These are phyloP conservation scores for Hydraecia micacea DNA, from an alignment of 2,888 invertebrate species.

Conservation along the genomic window DNA sequence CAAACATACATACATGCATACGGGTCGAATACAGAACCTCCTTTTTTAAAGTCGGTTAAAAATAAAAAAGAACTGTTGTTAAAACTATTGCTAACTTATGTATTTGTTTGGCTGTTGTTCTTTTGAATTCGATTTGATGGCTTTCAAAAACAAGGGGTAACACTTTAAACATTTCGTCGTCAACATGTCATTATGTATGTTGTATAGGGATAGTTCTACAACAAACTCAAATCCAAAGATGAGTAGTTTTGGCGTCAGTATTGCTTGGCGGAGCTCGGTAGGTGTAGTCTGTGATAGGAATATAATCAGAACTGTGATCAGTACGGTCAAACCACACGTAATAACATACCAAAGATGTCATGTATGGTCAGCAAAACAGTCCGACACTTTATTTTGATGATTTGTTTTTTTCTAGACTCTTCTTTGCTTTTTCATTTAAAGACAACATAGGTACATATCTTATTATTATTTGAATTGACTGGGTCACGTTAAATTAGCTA, in stretches of 20 bases:
- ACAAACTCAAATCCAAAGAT: slow-evolving; percentile 38
- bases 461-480: background rate
- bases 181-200: too few species aligned
- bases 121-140: too few species aligned
- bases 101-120: too few species aligned
- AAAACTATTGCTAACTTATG: too few species aligned
- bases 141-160: too few species aligned
- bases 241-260: slow-evolving; percentile 26
- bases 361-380: slow-evolving; percentile 65
- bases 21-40: too few species aligned
- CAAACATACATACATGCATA: too few species aligned
- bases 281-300: slow-evolving; percentile 81
- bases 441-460: background rate
- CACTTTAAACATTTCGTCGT: too few species aligned
- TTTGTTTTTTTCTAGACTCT: background rate
- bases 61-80: too few species aligned
- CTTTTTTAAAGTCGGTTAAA: too few species aligned
- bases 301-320: slow-evolving; percentile 79
- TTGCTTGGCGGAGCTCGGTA: slow-evolving; percentile 63
- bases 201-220: background rate
- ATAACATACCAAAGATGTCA: slow-evolving; percentile 64
- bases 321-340: slow-evolving; percentile 76
- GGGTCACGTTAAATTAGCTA: background rate
- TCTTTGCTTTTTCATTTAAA: background rate
- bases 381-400: background rate